Conservation (phyloP, 2,888 invertebrate species). For the Zhuqinia jingwanae region DNA sequence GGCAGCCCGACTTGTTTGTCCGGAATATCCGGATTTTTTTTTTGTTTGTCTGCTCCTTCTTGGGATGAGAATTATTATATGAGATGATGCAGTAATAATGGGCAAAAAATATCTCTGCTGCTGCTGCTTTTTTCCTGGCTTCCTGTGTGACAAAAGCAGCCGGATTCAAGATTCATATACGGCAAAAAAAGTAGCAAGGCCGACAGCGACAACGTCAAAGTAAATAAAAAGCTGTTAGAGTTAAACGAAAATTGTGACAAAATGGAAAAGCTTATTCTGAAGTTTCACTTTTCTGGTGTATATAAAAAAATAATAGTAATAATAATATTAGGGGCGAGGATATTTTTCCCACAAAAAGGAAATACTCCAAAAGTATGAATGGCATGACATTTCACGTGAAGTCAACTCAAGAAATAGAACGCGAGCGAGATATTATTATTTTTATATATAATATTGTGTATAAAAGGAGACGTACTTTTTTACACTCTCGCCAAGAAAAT, state of each 20-base stretch:
- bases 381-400: too few relatives aligned
- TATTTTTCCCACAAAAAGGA: too few relatives aligned
- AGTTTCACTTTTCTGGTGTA: not conserved
- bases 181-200: not conserved
- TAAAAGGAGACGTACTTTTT: too few relatives aligned
- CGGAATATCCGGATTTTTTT: constrained; percentile 39
- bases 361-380: too few relatives aligned
- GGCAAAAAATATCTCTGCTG: not conserved
- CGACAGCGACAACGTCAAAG: constrained; percentile 40
- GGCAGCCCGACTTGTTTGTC: not conserved
- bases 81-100: not conserved
- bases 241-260: constrained; percentile 51
- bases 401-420: too few relatives aligned
- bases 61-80: not conserved
- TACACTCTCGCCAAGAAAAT: not conserved
- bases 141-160: not conserved
- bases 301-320: too few relatives aligned
- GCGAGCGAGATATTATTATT: too few relatives aligned
- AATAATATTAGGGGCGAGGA: too few relatives aligned
- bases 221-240: constrained; percentile 44
- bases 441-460: too few relatives aligned
- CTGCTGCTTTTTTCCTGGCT: too few relatives aligned
- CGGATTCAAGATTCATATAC: not conserved
- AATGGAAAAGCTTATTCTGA: constrained; percentile 11
- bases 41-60: too few relatives aligned